phyloP scores from a whole-genome alignment of 2,888 invertebrate genomes.

The Drosophila sordidula region DNA sequence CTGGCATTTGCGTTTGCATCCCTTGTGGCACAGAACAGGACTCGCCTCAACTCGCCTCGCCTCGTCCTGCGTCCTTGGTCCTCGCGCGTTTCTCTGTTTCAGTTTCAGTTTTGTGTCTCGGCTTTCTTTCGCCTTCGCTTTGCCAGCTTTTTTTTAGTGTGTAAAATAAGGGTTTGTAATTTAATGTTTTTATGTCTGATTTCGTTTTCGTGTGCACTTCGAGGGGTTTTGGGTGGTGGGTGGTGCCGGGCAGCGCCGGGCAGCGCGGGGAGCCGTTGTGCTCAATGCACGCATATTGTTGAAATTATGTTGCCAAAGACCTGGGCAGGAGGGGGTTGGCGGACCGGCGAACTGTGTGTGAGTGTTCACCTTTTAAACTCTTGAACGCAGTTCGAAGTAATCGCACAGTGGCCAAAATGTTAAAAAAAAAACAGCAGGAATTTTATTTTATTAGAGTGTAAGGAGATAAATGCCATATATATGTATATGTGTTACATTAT shows the following conservation, averaged over 20 bases:
- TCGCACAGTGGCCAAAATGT: conserved; percentile 40
- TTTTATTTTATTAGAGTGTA: too few relatives aligned
- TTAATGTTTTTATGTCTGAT: conserved; percentile 83
- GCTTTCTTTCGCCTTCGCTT: conserved; percentile 50
- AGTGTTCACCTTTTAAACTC: conserved; percentile 68
- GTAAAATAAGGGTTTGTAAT: conserved; percentile 83
- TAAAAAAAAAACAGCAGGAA: not conserved
- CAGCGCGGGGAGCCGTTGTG: conserved; percentile 35
- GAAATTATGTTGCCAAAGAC: conserved; percentile 79
- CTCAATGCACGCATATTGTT: conserved; percentile 81
- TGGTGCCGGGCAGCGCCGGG: conserved; percentile 6
- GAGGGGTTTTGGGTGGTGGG: conserved; percentile 22
- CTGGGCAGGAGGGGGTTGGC: conserved; percentile 4
- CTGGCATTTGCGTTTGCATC: conserved; percentile 77
- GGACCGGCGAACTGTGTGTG: conserved; percentile 18
- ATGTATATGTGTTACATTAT: too few relatives aligned
- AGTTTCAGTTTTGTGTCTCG: conserved; percentile 73
- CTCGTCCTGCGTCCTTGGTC: conserved; percentile 63
- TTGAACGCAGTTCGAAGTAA: conserved; percentile 37
- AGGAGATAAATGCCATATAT: too few relatives aligned
- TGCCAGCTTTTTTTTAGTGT: conserved; percentile 56
- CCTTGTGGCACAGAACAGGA: conserved; percentile 60
- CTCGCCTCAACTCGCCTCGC: conserved; percentile 28
- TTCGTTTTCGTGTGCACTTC: conserved; percentile 64
- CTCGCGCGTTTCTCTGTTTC: conserved; percentile 55